Percentiles rank a stretch among this genome's conserved stretches.
These are phyloP conservation scores for Datnioides undecimradiatus DNA, from an alignment of 2,113 vertebrate genomes.

Conservation along the genomic window DNA sequence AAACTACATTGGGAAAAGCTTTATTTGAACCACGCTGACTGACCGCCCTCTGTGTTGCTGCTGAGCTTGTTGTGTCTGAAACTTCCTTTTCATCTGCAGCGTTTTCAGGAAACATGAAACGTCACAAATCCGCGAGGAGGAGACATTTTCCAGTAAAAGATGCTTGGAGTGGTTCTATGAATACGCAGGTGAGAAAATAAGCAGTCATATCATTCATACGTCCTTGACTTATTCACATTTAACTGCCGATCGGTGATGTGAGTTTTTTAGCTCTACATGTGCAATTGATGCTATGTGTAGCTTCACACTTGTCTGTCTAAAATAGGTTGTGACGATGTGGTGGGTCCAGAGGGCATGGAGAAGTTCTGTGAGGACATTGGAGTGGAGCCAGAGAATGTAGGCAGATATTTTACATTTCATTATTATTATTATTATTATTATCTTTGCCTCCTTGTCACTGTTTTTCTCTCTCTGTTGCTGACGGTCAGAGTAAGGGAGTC, in stretches of 20 bases:
- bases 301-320: conserved; percentile 31
- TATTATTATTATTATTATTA: too few relatives aligned
- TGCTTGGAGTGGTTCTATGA: conserved; percentile 99
- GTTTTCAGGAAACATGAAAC: conserved; percentile 97
- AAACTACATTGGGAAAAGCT: background rate
- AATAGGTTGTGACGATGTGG: conserved; percentile 93
- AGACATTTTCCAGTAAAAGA: conserved; percentile 96
- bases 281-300: background rate
- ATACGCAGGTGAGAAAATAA: conserved; percentile 90
- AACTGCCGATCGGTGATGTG: background rate
- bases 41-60: background rate
- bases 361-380: conserved; percentile 99
- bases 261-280: background rate
- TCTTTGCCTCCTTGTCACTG: background rate
- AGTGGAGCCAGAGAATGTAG: conserved; percentile 98
- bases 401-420: conserved; percentile 35
- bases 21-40: background rate
- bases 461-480: background rate
- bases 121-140: conserved; percentile 93
- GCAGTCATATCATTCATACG: too few relatives aligned
- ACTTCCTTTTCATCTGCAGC: conserved; percentile 79
- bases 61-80: conserved; percentile 24
- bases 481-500: background rate
- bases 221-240: background rate
- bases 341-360: conserved; percentile 99